Percentiles rank a stretch among this genome's conserved stretches.
Conservation (phyloP, 2,113 vertebrate genomes). For the Strix aluco region DNA sequence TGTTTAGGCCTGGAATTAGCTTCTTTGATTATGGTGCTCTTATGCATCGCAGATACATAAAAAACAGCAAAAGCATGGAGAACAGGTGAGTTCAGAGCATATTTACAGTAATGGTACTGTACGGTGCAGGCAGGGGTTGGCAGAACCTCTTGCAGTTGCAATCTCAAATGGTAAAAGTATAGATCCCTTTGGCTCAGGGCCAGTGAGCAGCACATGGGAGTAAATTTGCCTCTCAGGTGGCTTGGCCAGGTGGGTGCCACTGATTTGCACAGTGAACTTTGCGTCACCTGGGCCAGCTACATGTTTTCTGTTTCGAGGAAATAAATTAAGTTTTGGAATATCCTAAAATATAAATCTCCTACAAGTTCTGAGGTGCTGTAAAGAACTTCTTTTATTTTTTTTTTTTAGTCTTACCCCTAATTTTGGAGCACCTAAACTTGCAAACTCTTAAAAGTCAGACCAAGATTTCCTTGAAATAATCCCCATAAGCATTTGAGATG, state of each 20-base stretch:
- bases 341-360: not conserved
- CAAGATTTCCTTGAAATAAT: not conserved
- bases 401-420: not conserved
- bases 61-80: not conserved
- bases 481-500: not conserved
- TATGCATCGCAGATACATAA: not conserved
- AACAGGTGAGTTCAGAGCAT: not conserved
- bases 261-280: not conserved
- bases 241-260: not conserved
- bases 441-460: not conserved
- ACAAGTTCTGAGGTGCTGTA: not conserved
- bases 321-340: not conserved
- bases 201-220: rapidly evolving
- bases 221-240: not conserved
- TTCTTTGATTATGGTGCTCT: not conserved
- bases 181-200: not conserved
- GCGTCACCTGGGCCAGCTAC: rapidly evolving
- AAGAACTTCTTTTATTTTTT: not conserved
- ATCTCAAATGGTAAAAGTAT: not conserved
- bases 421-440: not conserved
- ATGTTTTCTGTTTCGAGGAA: not conserved
- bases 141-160: not conserved
- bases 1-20: not conserved
- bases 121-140: not conserved
- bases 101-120: rapidly evolving